Evolutionary conservation across 2,113 vertebrate species (phyloP).

Genomic region (Ornithorhynchus anatinus): DNA sequence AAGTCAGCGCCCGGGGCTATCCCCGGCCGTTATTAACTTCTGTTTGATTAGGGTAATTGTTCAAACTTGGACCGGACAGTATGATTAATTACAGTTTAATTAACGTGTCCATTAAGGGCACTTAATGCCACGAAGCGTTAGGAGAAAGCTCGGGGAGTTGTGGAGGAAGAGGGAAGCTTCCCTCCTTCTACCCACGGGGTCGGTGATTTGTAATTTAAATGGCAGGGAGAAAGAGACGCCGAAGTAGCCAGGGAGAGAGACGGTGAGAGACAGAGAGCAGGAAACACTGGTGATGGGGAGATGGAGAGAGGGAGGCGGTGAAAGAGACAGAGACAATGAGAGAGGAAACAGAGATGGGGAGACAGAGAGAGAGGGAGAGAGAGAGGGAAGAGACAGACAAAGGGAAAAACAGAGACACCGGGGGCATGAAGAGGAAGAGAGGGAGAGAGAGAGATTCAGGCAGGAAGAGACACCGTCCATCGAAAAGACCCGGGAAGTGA

Average conservation of each 20-base stretch:
- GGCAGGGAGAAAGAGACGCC: too few relatives aligned
- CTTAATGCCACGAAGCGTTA: conserved; percentile 58
- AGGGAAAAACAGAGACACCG: not conserved
- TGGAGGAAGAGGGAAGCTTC: not conserved
- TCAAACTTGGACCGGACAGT: conserved; percentile 81
- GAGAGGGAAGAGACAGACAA: not conserved
- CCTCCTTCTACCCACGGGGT: not conserved
- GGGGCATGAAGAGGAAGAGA: not conserved
- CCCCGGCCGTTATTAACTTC: conserved; percentile 78
- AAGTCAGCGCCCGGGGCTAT: conserved; percentile 75
- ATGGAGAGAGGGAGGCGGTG: too few relatives aligned
- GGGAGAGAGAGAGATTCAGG: too few relatives aligned
- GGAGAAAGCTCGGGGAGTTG: not conserved
- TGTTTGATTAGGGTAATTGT: conserved; percentile 86
- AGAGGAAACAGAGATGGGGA: too few relatives aligned
- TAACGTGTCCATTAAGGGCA: conserved; percentile 81
- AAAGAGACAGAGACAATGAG: too few relatives aligned
- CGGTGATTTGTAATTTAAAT: not conserved
- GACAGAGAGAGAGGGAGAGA: too few relatives aligned
- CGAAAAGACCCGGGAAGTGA: too few relatives aligned
- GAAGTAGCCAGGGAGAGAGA: too few relatives aligned
- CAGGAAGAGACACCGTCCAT: too few relatives aligned
- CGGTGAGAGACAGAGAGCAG: too few relatives aligned
- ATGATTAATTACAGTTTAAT: conserved; percentile 92
- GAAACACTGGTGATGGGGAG: too few relatives aligned